phyloP scores from a whole-genome alignment of 2,888 invertebrate species.

The Coleophora deauratella region DNA sequence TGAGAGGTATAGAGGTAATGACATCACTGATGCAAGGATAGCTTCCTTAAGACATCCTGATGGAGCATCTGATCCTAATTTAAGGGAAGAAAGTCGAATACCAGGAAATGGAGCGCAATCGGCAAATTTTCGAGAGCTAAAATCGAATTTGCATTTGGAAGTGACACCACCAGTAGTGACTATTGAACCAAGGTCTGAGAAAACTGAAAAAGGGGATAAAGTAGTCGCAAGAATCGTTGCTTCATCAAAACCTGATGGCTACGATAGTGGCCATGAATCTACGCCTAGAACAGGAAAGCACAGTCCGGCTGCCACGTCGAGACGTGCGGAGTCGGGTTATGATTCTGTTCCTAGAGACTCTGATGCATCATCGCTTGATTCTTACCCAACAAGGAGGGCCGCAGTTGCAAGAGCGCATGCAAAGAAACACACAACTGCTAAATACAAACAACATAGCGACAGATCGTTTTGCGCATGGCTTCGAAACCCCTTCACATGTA shows the following conservation, averaged over 20 bases:
- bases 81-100: slow-evolving; percentile 79
- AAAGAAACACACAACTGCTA: slow-evolving; percentile 72
- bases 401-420: slow-evolving; percentile 65
- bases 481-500: slow-evolving; percentile 83
- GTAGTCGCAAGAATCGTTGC: slow-evolving; percentile 78
- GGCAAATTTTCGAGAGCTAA: slow-evolving; percentile 69
- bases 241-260: slow-evolving; percentile 81
- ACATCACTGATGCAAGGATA: slow-evolving; percentile 71
- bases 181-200: slow-evolving; percentile 74
- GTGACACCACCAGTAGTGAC: slow-evolving; percentile 73
- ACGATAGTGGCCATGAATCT: slow-evolving; percentile 89
- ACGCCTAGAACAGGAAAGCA: slow-evolving; percentile 88
- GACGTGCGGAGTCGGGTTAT: slow-evolving; percentile 91
- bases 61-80: slow-evolving; percentile 94
- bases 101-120: slow-evolving; percentile 79
- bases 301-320: slow-evolving; percentile 83
- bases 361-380: slow-evolving; percentile 90
- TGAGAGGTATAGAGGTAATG: slow-evolving; percentile 75
- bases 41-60: slow-evolving; percentile 90
- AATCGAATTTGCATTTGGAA: slow-evolving; percentile 62
- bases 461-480: slow-evolving; percentile 85
- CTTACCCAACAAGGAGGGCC: slow-evolving; percentile 71
- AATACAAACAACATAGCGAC: slow-evolving; percentile 81
- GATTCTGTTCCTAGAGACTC: slow-evolving; percentile 92
- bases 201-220: slow-evolving; percentile 76